Conservation (phyloP, 2,113 vertebrate genomes). For the Fukomys damarensis region DNA sequence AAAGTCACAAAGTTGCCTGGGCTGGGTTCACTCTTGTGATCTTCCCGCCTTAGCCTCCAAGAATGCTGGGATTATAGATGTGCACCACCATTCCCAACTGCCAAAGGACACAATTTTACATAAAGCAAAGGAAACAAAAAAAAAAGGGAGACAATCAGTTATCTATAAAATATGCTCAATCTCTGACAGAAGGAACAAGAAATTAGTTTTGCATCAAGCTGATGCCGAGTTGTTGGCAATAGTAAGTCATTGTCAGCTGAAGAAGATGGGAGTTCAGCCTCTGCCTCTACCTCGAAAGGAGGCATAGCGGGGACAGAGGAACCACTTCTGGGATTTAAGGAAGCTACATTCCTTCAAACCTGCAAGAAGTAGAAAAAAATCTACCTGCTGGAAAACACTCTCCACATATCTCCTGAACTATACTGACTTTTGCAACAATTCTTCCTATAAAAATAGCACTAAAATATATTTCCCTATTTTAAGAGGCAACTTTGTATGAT, state of each 20-base stretch:
- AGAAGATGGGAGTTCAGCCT: not conserved
- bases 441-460: not conserved
- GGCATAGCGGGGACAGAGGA: not conserved
- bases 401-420: not conserved
- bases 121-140: not conserved
- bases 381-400: not conserved
- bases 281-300: not conserved
- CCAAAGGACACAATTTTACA: not conserved
- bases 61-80: not conserved
- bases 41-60: not conserved
- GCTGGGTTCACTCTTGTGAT: not conserved
- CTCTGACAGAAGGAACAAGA: not conserved
- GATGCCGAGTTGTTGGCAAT: not conserved
- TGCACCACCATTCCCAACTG: not conserved
- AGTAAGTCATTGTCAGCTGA: not conserved
- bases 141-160: not conserved
- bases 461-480: not conserved
- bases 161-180: not conserved
- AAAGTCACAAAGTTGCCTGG: not conserved
- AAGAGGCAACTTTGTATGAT: not conserved
- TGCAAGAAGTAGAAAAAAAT: not conserved
- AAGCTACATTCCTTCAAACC: no score
- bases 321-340: not conserved
- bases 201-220: not conserved
- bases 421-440: not conserved